A percentile compares a stretch with the other conserved stretches of the same genome.
Conservation (phyloP, 37 sponge, comb jelly and placozoan species). For the Hormiphora californensis region DNA sequence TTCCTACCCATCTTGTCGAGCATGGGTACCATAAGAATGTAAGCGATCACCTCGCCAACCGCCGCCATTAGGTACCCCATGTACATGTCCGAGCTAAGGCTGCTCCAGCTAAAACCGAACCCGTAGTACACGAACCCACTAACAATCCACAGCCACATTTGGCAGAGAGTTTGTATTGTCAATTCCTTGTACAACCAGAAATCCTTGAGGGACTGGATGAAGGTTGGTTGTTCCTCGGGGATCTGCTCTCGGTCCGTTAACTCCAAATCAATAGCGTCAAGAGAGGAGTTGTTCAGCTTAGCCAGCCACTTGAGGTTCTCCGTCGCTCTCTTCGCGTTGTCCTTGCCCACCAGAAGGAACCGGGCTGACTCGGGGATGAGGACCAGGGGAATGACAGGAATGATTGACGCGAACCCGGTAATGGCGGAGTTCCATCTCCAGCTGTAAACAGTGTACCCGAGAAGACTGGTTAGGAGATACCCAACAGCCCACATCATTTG, state of each 20-base stretch:
- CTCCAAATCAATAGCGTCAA: background rate
- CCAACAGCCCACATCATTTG: background rate
- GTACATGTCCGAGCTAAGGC: background rate
- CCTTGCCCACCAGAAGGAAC: background rate
- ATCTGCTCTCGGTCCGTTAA: background rate
- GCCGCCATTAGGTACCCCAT: background rate
- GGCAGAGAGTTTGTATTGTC: background rate
- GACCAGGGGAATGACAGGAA: background rate
- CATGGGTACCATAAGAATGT: background rate
- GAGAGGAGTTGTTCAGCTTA: background rate
- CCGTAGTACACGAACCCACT: background rate
- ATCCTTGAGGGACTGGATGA: background rate
- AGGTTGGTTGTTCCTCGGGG: background rate
- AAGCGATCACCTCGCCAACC: background rate
- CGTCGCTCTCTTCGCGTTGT: background rate
- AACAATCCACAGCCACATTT: background rate
- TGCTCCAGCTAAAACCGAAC: background rate
- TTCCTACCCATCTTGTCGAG: background rate
- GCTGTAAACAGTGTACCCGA: background rate
- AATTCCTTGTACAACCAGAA: background rate
- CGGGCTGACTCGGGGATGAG: background rate
- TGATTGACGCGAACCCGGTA: background rate
- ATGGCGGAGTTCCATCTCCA: background rate
- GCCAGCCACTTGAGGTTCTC: slow-evolving; percentile 30
- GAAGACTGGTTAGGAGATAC: background rate